A percentile compares a stretch with the other conserved stretches of the same genome.
These are phyloP conservation scores for Epistrophe grossulariae DNA, from an alignment of 2,888 invertebrate species.

Conservation along the genomic window DNA sequence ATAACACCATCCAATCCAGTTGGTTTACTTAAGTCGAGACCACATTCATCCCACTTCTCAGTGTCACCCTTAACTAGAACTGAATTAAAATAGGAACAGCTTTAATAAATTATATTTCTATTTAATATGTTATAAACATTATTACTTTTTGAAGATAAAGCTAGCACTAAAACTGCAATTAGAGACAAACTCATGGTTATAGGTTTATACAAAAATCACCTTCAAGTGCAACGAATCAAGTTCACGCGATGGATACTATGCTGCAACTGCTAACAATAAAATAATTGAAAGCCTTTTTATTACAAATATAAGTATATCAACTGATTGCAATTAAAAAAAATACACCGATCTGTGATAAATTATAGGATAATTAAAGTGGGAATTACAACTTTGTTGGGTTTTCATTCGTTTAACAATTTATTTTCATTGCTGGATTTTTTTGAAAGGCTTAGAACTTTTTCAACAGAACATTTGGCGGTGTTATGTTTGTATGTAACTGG, in stretches of 20 bases:
- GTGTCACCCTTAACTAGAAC: slow-evolving; percentile 26
- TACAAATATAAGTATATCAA: background rate
- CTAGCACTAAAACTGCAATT: background rate
- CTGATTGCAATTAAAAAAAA: background rate
- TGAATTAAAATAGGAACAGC: background rate
- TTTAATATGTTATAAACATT: no score
- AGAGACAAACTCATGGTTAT: slow-evolving; percentile 8
- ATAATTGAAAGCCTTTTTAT: slow-evolving; percentile 11
- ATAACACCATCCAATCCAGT: slow-evolving; percentile 78
- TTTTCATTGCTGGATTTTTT: background rate
- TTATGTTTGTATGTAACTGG: no score
- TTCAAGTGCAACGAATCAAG: background rate
- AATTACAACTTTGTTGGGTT: slow-evolving; percentile 5
- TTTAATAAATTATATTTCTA: no score
- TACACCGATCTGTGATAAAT: background rate
- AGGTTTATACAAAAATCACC: background rate
- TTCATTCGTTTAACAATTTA: background rate
- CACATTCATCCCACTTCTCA: slow-evolving; percentile 77
- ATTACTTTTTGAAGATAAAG: slow-evolving; percentile 8
- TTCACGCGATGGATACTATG: slow-evolving; percentile 1
- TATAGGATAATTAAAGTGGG: slow-evolving; percentile 21
- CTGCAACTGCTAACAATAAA: background rate
- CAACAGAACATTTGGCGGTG: background rate
- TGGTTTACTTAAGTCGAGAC: slow-evolving; percentile 78
- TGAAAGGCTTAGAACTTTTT: background rate